phyloP scores from a whole-genome alignment of 1,140 invertebrate genomes.

The Limonius californicus region DNA sequence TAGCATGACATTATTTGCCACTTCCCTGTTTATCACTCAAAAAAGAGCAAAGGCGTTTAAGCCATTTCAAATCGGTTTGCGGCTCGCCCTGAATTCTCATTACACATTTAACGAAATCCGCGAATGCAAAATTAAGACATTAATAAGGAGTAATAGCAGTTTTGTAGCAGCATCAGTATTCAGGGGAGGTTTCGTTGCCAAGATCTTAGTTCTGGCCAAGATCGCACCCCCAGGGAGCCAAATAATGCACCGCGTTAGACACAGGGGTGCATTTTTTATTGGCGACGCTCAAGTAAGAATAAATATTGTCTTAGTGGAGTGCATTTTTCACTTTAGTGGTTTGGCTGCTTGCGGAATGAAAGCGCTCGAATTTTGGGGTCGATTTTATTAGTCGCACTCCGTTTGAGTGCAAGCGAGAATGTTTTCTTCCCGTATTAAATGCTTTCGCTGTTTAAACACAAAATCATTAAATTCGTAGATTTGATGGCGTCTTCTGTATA shows the following conservation, averaged over 20 bases:
- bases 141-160: conserved; percentile 11
- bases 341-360: conserved; percentile 3
- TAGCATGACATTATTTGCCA: neutral
- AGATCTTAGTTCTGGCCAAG: conserved; percentile 22
- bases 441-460: neutral
- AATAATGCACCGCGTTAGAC: conserved; percentile 38
- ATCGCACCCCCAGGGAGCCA: conserved; percentile 20
- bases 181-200: conserved; percentile 1
- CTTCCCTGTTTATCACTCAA: too few species aligned
- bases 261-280: conserved; percentile 44
- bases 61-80: too few species aligned
- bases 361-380: neutral
- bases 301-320: conserved; percentile 44
- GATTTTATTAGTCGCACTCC: conserved; percentile 8
- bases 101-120: too few species aligned
- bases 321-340: conserved; percentile 42
- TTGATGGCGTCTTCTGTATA: neutral
- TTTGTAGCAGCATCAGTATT: conserved; percentile 17
- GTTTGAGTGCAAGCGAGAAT: conserved; percentile 1
- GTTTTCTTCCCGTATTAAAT: neutral
- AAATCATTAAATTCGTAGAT: neutral
- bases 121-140: conserved; percentile 8
- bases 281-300: conserved; percentile 36
- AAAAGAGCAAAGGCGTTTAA: too few species aligned
- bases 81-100: too few species aligned